phyloP scores from a whole-genome alignment of 2,888 invertebrate species.

The Tryphoninae sp. region DNA sequence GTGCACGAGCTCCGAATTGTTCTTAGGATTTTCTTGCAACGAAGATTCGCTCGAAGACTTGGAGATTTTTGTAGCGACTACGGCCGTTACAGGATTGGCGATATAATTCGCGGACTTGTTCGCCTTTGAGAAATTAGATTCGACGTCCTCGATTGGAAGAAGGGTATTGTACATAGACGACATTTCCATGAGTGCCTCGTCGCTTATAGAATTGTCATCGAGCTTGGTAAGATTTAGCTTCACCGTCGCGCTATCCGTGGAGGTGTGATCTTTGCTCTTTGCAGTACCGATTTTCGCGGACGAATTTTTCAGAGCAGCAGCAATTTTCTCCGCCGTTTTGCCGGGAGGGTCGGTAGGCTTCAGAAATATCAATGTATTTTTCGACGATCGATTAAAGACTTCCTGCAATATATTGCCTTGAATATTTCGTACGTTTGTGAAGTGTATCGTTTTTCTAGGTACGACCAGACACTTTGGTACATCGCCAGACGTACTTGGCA shows the following conservation, averaged over 20 bases:
- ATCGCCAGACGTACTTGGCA: conserved; percentile 19
- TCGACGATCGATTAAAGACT: conserved; percentile 63
- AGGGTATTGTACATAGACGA: conserved; percentile 71
- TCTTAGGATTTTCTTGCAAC: conserved; percentile 4
- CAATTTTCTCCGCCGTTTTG: conserved; percentile 52
- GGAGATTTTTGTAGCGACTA: conserved; percentile 33
- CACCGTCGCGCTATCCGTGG: conserved; percentile 17
- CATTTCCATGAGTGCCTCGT: conserved; percentile 71
- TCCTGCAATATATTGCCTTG: conserved; percentile 68
- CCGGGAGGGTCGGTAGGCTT: conserved; percentile 64
- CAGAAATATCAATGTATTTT: conserved; percentile 68
- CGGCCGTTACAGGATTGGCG: conserved; percentile 1
- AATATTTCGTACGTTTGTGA: conserved; percentile 62
- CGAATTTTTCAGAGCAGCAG: conserved; percentile 26
- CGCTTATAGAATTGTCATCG: conserved; percentile 65
- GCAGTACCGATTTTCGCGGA: conserved; percentile 30
- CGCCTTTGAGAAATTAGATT: not conserved
- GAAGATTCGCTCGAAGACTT: conserved; percentile 14
- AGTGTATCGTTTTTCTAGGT: conserved; percentile 57
- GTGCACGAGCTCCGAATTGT: not conserved
- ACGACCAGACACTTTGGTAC: conserved; percentile 46
- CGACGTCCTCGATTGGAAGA: conserved; percentile 57
- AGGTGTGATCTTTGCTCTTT: conserved; percentile 15
- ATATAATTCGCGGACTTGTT: conserved; percentile 10
- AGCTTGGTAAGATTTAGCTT: conserved; percentile 61